A percentile compares a stretch with the other conserved stretches of the same genome.
These are phyloP conservation scores for Xanthorhoe spadicearia DNA, from an alignment of 2,888 invertebrate genomes.

Conservation along the genomic window DNA sequence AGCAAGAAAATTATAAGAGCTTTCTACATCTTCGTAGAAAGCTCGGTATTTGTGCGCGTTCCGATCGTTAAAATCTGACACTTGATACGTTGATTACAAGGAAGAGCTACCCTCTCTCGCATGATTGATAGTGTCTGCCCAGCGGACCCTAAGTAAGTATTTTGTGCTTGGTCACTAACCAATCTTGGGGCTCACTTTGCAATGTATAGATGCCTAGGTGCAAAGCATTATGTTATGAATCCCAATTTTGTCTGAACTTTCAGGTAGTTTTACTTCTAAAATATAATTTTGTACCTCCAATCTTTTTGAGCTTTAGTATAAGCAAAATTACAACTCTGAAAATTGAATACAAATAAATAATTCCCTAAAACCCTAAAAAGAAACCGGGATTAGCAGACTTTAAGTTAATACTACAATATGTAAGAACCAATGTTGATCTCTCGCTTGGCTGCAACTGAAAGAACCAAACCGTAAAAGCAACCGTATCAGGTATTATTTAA, in stretches of 20 bases:
- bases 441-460: background rate
- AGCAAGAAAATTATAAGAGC: background rate
- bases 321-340: too few species aligned
- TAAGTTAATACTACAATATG: too few species aligned
- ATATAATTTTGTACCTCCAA: background rate
- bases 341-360: too few species aligned
- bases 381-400: too few species aligned
- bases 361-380: too few species aligned
- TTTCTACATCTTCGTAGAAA: conserved; percentile 2
- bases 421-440: background rate
- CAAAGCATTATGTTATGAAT: background rate
- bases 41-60: conserved; percentile 6
- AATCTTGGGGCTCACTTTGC: conserved; percentile 18
- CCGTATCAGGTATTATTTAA: background rate
- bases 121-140: conserved; percentile 47
- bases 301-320: too few species aligned
- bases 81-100: conserved; percentile 46
- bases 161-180: conserved; percentile 41
- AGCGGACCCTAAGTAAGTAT: conserved; percentile 30
- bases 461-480: background rate
- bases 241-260: background rate
- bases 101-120: conserved; percentile 41
- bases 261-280: background rate
- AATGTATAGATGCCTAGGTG: background rate
- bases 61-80: conserved; percentile 45